Conservation (phyloP, 2,888 invertebrate genomes). For the Hipparchia semele region DNA sequence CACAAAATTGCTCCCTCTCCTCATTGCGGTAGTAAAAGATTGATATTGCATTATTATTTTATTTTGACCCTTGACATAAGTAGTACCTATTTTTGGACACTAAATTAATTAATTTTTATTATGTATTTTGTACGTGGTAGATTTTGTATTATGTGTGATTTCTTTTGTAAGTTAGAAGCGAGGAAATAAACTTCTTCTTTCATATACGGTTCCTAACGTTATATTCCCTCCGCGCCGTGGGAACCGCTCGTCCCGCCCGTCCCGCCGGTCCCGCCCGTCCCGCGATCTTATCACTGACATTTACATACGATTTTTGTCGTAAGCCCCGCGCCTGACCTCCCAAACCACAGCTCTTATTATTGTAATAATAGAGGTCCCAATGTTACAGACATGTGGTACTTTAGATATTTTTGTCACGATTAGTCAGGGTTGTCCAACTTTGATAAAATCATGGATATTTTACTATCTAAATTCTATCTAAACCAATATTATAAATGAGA, state of each 20-base stretch:
- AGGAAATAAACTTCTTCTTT: background rate
- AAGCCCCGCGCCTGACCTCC: conserved; percentile 2
- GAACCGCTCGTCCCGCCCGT: conserved; percentile 17
- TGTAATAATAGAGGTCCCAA: conserved; percentile 1
- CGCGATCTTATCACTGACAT: conserved; percentile 27
- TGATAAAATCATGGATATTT: background rate
- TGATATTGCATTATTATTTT: too few relatives aligned
- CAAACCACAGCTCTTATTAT: background rate
- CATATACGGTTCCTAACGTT: background rate
- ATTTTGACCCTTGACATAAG: too few relatives aligned
- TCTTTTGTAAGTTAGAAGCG: too few relatives aligned
- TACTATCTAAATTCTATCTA: background rate
- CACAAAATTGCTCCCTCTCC: too few relatives aligned
- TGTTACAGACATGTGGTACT: background rate
- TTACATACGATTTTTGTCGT: conserved; percentile 32
- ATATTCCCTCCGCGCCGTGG: conserved; percentile 10
- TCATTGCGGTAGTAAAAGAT: too few relatives aligned
- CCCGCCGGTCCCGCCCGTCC: background rate
- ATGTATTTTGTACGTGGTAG: too few relatives aligned
- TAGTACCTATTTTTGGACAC: too few relatives aligned
- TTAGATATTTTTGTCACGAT: conserved; percentile 7
- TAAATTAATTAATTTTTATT: too few relatives aligned
- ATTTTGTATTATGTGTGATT: too few relatives aligned
- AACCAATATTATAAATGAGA: too few relatives aligned
- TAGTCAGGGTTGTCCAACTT: conserved; percentile 1